Evolutionary conservation across 2,797 vertebrate species (phyloP).

Genomic region (Meriones psammophilus): DNA sequence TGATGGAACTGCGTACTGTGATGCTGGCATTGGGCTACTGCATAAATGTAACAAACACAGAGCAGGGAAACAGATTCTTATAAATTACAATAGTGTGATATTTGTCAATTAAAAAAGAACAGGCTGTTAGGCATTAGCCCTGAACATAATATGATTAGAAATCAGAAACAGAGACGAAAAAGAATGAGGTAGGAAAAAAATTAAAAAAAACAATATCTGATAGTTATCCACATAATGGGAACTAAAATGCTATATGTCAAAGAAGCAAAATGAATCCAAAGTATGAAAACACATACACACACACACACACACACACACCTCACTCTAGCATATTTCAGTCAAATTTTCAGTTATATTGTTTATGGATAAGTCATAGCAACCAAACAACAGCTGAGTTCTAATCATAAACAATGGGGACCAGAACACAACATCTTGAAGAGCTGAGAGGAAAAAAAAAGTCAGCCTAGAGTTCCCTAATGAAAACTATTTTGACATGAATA

Average conservation of each 20-base stretch:
- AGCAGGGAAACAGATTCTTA: not conserved
- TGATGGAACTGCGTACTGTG: not conserved
- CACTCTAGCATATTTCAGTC: not conserved
- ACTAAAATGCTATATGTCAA: not conserved
- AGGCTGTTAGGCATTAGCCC: not conserved
- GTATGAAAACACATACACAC: not conserved
- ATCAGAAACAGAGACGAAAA: slow-evolving; percentile 3
- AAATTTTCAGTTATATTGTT: not conserved
- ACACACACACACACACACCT: not conserved
- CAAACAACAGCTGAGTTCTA: slow-evolving; percentile 17
- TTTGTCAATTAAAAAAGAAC: not conserved
- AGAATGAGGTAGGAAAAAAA: not conserved
- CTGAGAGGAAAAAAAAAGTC: not conserved
- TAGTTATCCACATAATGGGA: not conserved
- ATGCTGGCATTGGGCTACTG: not conserved
- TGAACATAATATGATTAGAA: not conserved
- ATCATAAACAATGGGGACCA: not conserved
- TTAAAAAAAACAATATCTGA: not conserved
- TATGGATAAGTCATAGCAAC: not conserved
- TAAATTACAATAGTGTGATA: not conserved
- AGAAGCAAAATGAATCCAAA: not conserved
- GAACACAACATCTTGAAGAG: slow-evolving; percentile 13
- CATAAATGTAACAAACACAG: not conserved
- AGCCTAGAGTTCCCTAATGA: not conserved
- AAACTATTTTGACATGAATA: slow-evolving; percentile 27